Conservation (phyloP, 1,140 invertebrate species). For the Pseudobourletiella spinata region DNA sequence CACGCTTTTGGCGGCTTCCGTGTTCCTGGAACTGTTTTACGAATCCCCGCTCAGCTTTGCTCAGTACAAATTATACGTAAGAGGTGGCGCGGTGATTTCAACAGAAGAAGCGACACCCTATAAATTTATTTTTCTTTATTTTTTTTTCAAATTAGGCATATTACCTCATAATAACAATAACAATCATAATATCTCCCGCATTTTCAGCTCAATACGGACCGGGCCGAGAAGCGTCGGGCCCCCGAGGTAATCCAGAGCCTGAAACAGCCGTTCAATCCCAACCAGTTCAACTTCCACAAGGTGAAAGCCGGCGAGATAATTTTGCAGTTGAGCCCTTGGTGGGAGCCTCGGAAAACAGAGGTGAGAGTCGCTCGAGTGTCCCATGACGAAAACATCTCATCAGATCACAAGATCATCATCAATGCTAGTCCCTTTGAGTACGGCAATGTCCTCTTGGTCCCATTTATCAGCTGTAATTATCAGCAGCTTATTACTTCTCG, state of each 20-base stretch:
- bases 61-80: background rate
- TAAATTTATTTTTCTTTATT: background rate
- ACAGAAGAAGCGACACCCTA: background rate
- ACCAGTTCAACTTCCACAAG: conserved; percentile 60
- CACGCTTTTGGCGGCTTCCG: no score
- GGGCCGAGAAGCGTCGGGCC: conserved; percentile 49
- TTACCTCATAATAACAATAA: background rate
- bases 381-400: background rate
- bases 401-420: conserved; percentile 41
- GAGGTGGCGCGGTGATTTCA: background rate
- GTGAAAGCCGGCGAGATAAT: conserved; percentile 51
- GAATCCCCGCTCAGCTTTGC: background rate
- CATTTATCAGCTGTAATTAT: conserved; percentile 47
- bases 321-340: conserved; percentile 40
- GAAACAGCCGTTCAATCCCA: conserved; percentile 50
- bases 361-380: background rate
- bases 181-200: conserved; percentile 5
- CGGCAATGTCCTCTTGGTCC: conserved; percentile 56
- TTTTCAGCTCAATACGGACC: conserved; percentile 55
- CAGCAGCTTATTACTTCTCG: conserved; percentile 51
- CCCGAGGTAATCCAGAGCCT: conserved; percentile 52
- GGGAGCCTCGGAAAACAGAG: conserved; percentile 11
- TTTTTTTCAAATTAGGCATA: background rate
- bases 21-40: background rate
- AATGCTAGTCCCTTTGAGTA: conserved; percentile 63